These are phyloP conservation scores for Caranx ignobilis DNA, from an alignment of 2,113 vertebrate species.

Conservation along the genomic window DNA sequence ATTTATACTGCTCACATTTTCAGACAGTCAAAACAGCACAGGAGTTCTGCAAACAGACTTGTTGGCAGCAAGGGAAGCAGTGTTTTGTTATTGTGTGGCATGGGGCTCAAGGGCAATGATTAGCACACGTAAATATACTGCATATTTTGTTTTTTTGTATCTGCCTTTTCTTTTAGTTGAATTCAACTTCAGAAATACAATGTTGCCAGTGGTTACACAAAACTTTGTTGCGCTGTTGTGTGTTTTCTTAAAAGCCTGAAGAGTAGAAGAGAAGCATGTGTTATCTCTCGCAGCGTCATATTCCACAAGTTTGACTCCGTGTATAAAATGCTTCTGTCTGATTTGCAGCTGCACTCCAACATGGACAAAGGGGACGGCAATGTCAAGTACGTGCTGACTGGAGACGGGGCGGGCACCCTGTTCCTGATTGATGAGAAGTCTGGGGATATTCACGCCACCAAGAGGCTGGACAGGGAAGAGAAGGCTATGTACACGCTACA, in stretches of 20 bases:
- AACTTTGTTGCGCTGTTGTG: not conserved
- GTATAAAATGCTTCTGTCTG: not conserved
- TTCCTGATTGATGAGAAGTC: slow-evolving; percentile 98
- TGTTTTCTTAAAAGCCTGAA: not conserved
- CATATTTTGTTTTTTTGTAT: not conserved
- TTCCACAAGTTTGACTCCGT: not conserved
- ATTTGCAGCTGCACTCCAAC: slow-evolving; percentile 93
- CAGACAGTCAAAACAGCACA: not conserved
- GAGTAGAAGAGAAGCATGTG: not conserved
- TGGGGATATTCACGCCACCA: slow-evolving; percentile 97
- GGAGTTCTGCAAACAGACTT: not conserved
- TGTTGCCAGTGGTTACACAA: slow-evolving; percentile 19
- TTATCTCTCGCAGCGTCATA: not conserved
- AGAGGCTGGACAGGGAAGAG: slow-evolving; percentile 97
- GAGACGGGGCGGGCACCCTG: slow-evolving; percentile 94
- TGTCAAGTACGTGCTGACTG: slow-evolving; percentile 95
- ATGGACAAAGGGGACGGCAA: slow-evolving; percentile 95
- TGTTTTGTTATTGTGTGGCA: not conserved
- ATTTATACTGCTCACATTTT: not conserved
- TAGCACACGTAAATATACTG: not conserved
- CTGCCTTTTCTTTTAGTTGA: not conserved
- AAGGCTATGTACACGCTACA: slow-evolving; percentile 92
- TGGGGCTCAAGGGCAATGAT: slow-evolving; percentile 22
- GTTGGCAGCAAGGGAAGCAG: not conserved
- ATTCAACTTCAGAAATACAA: not conserved